Evolutionary conservation across 2,113 vertebrate species (phyloP).

Genomic region (Pelmatolapia mariae): DNA sequence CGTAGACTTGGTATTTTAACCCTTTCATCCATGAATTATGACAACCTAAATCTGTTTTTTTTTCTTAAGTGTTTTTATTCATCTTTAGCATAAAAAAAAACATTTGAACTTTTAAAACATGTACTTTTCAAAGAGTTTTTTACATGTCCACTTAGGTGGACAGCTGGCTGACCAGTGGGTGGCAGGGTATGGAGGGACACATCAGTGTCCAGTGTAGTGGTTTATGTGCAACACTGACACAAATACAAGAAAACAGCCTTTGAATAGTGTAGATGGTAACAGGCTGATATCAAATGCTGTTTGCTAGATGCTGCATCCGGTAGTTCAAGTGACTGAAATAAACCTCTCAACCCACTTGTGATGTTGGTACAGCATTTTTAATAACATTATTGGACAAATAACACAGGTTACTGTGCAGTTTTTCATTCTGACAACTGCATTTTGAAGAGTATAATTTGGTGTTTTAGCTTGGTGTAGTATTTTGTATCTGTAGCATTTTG

Average conservation of each 20-base stretch:
- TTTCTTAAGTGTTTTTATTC: not conserved
- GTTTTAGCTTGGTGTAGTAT: not conserved
- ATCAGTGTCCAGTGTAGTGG: not conserved
- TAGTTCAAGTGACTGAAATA: not conserved
- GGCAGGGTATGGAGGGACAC: not conserved
- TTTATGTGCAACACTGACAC: too few relatives aligned
- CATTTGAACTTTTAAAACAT: not conserved
- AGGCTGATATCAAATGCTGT: not conserved
- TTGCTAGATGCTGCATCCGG: not conserved
- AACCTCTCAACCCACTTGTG: not conserved
- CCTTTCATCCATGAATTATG: not conserved
- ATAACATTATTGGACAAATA: not conserved
- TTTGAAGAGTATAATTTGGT: accelerated
- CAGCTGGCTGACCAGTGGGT: not conserved
- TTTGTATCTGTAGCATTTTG: not conserved
- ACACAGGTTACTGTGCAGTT: not conserved
- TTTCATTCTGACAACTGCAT: not conserved
- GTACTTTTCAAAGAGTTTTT: not conserved
- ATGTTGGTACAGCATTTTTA: not conserved
- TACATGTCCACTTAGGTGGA: not conserved
- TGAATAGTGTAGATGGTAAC: not conserved
- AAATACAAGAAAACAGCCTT: not conserved
- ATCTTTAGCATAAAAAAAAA: not conserved
- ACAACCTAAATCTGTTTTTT: not conserved
- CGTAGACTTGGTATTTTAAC: not conserved